These are phyloP conservation scores for Guaruba guarouba DNA, from an alignment of 2,113 vertebrate genomes.

Conservation along the genomic window DNA sequence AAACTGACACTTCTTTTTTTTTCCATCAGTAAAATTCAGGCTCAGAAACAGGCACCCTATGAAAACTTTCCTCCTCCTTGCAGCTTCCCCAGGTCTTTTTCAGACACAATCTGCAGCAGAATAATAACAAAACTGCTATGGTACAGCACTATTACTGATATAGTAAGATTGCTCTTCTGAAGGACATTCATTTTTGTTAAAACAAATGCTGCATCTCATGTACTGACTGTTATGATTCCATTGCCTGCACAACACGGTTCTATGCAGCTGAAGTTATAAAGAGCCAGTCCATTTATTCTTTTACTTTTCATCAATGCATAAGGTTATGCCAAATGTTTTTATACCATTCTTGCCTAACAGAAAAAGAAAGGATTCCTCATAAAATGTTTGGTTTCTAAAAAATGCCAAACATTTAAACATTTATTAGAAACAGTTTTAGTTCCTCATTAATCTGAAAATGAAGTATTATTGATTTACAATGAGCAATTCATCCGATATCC, in stretches of 20 bases:
- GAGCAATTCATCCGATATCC: constrained; percentile 59
- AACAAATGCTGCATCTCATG: neutral
- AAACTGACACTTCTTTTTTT: neutral
- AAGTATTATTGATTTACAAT: constrained; percentile 73
- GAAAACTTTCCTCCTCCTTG: neutral
- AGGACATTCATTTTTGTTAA: neutral
- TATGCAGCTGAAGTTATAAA: constrained; percentile 43
- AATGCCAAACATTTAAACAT: constrained; percentile 70
- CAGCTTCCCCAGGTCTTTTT: neutral
- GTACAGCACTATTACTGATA: neutral
- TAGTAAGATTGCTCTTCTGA: neutral
- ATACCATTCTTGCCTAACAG: constrained; percentile 25
- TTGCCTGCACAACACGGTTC: neutral
- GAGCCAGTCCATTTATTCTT: neutral
- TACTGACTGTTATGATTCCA: neutral
- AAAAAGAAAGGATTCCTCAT: constrained; percentile 41
- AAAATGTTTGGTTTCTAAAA: constrained; percentile 69
- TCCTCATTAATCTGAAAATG: constrained; percentile 66
- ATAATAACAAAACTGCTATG: neutral
- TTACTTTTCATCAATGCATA: constrained; percentile 38
- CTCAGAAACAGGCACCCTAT: neutral
- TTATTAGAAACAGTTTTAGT: constrained; percentile 74
- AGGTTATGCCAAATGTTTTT: constrained; percentile 62
- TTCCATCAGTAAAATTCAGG: neutral
- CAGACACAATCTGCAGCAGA: neutral